A percentile compares a stretch with the other conserved stretches of the same genome.
These are phyloP conservation scores for Philaethria dido DNA, from an alignment of 2,888 invertebrate species.

Conservation along the genomic window DNA sequence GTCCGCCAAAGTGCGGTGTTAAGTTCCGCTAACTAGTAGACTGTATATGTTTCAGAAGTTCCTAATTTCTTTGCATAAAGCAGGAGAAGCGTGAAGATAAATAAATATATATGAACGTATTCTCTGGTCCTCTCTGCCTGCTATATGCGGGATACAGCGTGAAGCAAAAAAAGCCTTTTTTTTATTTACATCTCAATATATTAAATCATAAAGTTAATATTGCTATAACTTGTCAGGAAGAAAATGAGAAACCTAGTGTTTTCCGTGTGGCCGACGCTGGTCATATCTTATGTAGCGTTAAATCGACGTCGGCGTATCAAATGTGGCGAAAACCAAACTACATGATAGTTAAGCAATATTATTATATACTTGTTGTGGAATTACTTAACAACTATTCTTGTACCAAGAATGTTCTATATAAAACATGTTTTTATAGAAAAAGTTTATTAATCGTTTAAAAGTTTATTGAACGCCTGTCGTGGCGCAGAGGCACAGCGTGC, in stretches of 20 bases:
- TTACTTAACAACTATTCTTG: neutral
- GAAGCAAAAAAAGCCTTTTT: no score
- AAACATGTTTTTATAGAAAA: no score
- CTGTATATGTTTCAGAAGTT: neutral
- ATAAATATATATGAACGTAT: no score
- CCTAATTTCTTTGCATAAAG: no score
- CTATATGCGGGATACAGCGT: no score
- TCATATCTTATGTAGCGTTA: conserved; percentile 30
- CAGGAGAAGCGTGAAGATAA: no score
- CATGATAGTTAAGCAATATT: conserved; percentile 26
- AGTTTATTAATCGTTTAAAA: no score
- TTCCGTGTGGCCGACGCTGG: conserved; percentile 30
- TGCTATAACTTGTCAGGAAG: conserved; percentile 21
- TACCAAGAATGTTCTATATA: neutral
- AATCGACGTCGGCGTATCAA: conserved; percentile 40
- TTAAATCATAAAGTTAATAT: conserved; percentile 8
- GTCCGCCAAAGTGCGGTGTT: neutral
- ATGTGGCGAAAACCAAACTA: conserved; percentile 35
- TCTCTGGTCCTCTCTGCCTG: no score
- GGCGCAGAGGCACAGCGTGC: no score
- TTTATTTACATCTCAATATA: neutral
- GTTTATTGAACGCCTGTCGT: no score
- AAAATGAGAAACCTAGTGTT: conserved; percentile 23
- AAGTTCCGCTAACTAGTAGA: neutral
- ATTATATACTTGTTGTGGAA: conserved; percentile 10